phyloP scores from a whole-genome alignment of 2,113 vertebrate genomes.

The Sinocyclocheilus rhinocerous region DNA sequence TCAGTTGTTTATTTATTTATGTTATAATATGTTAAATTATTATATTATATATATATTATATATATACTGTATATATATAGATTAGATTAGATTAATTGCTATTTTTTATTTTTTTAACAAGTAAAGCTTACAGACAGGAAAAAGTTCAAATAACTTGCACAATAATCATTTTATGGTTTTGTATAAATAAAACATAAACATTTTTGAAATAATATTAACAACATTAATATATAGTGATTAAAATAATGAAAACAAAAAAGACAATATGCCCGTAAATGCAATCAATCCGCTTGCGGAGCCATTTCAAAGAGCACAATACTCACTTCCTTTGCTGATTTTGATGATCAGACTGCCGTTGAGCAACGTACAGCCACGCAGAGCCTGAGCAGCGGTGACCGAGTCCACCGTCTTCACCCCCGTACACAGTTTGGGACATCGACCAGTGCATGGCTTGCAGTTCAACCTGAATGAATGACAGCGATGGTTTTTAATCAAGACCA shows the following conservation, averaged over 20 bases:
- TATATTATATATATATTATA: too few relatives aligned
- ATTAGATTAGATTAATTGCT: too few relatives aligned
- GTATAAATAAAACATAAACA: neutral
- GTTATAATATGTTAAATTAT: too few relatives aligned
- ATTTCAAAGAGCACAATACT: constrained; percentile 66
- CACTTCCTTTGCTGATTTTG: constrained; percentile 95
- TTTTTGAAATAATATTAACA: neutral
- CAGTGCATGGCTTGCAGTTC: constrained; percentile 86
- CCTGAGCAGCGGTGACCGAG: constrained; percentile 91
- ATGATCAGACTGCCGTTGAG: constrained; percentile 91
- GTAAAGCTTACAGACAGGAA: neutral
- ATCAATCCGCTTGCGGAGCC: neutral
- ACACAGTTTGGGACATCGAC: constrained; percentile 94
- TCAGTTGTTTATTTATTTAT: too few relatives aligned
- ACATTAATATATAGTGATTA: too few relatives aligned
- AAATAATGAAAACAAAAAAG: neutral
- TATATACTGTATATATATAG: too few relatives aligned
- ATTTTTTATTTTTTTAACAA: too few relatives aligned
- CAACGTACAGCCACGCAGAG: constrained; percentile 89
- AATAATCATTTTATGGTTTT: neutral
- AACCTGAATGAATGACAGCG: constrained; percentile 73
- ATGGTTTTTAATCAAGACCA: neutral
- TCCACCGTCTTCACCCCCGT: constrained; percentile 84
- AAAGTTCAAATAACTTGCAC: constrained; percentile 73
- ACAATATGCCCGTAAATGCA: neutral